phyloP scores from a whole-genome alignment of 2,888 invertebrate genomes.

The Gnatocerus cornutus region DNA sequence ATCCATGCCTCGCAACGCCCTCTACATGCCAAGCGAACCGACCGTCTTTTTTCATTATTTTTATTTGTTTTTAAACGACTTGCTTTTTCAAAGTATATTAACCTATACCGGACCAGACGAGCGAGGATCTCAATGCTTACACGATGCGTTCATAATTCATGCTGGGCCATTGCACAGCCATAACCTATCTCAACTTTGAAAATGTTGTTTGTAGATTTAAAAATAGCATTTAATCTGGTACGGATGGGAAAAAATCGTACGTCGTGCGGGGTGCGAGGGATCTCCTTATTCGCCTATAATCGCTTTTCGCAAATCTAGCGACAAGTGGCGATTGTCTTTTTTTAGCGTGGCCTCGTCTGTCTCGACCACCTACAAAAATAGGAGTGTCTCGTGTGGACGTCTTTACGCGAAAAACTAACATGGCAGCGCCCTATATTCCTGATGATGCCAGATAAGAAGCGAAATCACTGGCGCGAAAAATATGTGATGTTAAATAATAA shows the following conservation, averaged over 20 bases:
- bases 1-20: constrained; percentile 62
- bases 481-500: constrained; percentile 26
- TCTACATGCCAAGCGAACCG: constrained; percentile 63
- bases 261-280: background rate
- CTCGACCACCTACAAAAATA: constrained; percentile 44
- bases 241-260: constrained; percentile 49
- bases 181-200: constrained; percentile 71
- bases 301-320: constrained; percentile 14
- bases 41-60: constrained; percentile 60
- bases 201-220: constrained; percentile 70
- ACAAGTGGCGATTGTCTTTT: constrained; percentile 32
- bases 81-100: constrained; percentile 71
- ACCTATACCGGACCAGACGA: constrained; percentile 64
- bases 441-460: constrained; percentile 13
- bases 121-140: constrained; percentile 51
- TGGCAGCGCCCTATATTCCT: constrained; percentile 14
- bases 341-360: constrained; percentile 45
- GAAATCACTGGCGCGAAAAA: constrained; percentile 19
- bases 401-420: constrained; percentile 6
- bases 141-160: constrained; percentile 49
- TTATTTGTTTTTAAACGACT: constrained; percentile 68
- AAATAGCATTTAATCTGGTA: constrained; percentile 69
- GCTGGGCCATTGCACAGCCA: constrained; percentile 66
- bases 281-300: constrained; percentile 1
- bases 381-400: constrained; percentile 33